phyloP scores from a whole-genome alignment of 2,113 vertebrate genomes.

The Pristiophorus japonicus region DNA sequence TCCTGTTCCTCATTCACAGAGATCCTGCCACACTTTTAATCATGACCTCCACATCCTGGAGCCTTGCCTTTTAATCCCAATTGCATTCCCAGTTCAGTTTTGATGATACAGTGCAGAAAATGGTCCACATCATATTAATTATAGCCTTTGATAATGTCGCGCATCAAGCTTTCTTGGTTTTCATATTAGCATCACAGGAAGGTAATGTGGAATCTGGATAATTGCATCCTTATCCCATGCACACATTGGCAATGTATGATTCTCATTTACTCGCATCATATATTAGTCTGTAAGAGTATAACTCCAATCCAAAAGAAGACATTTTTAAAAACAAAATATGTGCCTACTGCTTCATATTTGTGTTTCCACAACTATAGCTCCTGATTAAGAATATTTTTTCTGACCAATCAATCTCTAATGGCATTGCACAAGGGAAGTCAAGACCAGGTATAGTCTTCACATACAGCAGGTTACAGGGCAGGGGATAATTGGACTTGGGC shows the following conservation, averaged over 20 bases:
- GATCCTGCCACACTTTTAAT: slow-evolving; percentile 22
- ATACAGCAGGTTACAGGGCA: neutral
- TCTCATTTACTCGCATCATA: neutral
- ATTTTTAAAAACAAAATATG: neutral
- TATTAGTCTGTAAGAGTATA: neutral
- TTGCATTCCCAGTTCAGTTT: neutral
- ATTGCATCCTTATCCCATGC: neutral
- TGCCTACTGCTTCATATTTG: neutral
- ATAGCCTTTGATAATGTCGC: neutral
- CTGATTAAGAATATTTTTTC: neutral
- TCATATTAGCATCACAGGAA: neutral
- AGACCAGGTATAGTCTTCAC: neutral
- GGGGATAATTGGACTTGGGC: neutral
- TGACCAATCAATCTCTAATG: neutral
- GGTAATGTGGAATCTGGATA: slow-evolving; percentile 9
- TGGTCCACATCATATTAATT: neutral
- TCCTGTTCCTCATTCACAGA: neutral
- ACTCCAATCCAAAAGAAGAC: neutral
- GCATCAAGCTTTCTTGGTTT: neutral
- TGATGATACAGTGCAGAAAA: neutral
- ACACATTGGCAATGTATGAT: slow-evolving; percentile 7
- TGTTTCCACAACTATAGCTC: neutral
- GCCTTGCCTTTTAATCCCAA: slow-evolving; percentile 2
- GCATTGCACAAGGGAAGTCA: neutral
- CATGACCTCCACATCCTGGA: neutral